Evolutionary conservation across 2,113 vertebrate genomes (phyloP), one percentile per base, ranked within the genome.

Genomic region (Tamias sibiricus): DNA sequence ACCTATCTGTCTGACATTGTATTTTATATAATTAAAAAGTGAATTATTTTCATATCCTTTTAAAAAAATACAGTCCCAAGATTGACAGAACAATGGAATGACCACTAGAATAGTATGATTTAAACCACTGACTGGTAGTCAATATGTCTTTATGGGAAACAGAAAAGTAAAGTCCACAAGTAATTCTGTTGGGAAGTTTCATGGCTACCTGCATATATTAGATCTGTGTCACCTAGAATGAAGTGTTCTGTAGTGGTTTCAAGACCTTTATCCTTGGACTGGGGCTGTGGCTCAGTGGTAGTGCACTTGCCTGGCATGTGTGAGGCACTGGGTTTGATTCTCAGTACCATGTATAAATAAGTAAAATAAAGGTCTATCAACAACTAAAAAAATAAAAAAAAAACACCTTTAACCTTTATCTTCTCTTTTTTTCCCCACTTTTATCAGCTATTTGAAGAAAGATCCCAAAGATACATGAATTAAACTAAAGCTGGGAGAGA

Each of bases 11-110:
- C 59, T 84, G 49, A 11, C 42, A 84, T 52, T 42, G 1, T 76
- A 40, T 47, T 47, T 93, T 79, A 49, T 22, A 83, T 87, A 91
- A 83, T 89, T 96, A n/a, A 84, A 93, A 92, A 95, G 24, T 72
- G 88, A 94, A 91, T 32, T 82, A 44, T 89, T 96, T 81, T 95
- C 20, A 75, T 92, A 95, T 96, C 7, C 40, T 93, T 94, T 90
- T 19, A n/a, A 57, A 95, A 95, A 87, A 92, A 68, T 7, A 59
- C 24, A 52, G 16, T 77, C 4, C 59, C 17, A 40, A 85, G 17
- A 77, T 6, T 82, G 68, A 32, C 40, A 94, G 42, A 90, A 81
- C 68, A 94, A 57, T 87, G n/a, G 8, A 75, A 87, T 37, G 69
- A 12, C 28, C 22, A 86, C 40, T 71, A 52, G 10, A 79, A 86